phyloP scores from a whole-genome alignment of 2,888 invertebrate genomes.

The Pasiphila rectangulata region DNA sequence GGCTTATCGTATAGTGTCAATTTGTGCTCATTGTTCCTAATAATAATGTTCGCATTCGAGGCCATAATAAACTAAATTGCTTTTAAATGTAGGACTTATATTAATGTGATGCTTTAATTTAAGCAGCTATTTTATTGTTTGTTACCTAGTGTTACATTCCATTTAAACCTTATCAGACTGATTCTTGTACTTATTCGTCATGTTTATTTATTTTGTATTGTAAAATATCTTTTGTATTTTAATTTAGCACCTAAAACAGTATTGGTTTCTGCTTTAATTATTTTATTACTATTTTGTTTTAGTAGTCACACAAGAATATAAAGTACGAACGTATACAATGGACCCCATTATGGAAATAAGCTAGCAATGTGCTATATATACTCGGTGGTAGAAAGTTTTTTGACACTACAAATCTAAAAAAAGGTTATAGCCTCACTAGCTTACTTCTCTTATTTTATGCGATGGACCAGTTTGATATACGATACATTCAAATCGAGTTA shows the following conservation, averaged over 20 bases:
- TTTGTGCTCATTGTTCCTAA: not conserved
- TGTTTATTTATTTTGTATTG: conserved; percentile 25
- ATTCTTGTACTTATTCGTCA: conserved; percentile 22
- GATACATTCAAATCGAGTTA: no score
- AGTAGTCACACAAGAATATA: conserved; percentile 3
- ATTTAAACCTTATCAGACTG: conserved; percentile 26
- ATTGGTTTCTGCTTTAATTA: conserved; percentile 32
- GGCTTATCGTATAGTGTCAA: not conserved
- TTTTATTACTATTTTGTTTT: conserved; percentile 7
- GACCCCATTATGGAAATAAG: conserved; percentile 2
- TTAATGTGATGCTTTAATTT: not conserved
- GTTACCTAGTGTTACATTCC: conserved; percentile 34
- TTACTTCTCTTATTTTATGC: no score
- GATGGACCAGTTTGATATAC: no score
- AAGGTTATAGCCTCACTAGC: no score
- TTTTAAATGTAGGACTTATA: not conserved
- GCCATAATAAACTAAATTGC: not conserved
- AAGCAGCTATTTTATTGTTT: conserved; percentile 6
- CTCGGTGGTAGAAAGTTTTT: not conserved
- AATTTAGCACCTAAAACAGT: conserved; percentile 26
- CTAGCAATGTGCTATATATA: not conserved
- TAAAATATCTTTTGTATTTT: conserved; percentile 19
- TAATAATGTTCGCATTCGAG: not conserved
- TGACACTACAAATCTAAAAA: no score
- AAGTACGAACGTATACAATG: not conserved